Evolutionary conservation across 2,888 invertebrate genomes (phyloP).

Genomic region (Dinocampus coccinellae): DNA sequence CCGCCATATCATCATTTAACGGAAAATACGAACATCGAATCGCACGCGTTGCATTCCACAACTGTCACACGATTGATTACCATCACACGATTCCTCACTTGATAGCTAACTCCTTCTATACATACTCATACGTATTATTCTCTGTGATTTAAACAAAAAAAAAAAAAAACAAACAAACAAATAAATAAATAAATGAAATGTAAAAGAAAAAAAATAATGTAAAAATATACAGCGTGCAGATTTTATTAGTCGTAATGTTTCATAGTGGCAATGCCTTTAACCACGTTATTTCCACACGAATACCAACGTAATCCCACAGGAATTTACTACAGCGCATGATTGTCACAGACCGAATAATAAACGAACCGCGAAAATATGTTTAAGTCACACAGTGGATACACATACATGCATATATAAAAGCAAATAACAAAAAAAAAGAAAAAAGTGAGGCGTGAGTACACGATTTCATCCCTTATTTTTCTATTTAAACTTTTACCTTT

Average conservation of each 20-base stretch:
- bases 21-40: background rate
- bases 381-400: slow-evolving; percentile 29
- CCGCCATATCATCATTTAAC: slow-evolving; percentile 21
- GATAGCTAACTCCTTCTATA: background rate
- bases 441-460: background rate
- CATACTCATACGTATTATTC: background rate
- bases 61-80: background rate
- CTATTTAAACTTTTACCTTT: slow-evolving; percentile 39
- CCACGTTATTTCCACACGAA: slow-evolving; percentile 27
- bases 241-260: slow-evolving; percentile 6
- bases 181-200: background rate
- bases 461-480: background rate
- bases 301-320: slow-evolving; percentile 23
- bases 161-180: background rate
- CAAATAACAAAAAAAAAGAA: background rate
- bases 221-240: background rate
- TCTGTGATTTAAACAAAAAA: background rate
- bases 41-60: background rate
- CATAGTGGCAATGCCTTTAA: slow-evolving; percentile 7
- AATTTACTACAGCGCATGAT: slow-evolving; percentile 34
- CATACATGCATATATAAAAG: background rate
- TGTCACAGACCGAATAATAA: slow-evolving; percentile 59
- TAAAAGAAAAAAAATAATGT: background rate
- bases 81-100: background rate
- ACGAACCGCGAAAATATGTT: slow-evolving; percentile 62